Evolutionary conservation across 2,113 vertebrate genomes (phyloP), one percentile per base, ranked within the genome.

Genomic region (Cnemophilus loriae): DNA sequence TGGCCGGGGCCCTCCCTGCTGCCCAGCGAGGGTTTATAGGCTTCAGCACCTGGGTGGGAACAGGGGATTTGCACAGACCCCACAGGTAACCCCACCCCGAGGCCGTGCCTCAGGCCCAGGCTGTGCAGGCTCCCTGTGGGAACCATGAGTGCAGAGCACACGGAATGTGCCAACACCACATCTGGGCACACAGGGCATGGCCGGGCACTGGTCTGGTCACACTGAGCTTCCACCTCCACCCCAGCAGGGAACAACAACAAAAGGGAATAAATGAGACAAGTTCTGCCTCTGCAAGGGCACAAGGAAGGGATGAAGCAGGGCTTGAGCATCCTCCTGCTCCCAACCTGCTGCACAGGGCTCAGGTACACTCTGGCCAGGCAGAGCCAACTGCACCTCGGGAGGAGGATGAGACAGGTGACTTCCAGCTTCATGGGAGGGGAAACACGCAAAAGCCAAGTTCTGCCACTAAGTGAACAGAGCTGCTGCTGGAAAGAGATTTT

Each of bases 21-120:
- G 98, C 96, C 97, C 76, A 98, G 88, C 2, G 98, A 88, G 4
- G 97, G 23, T 78, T 97, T 96, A 23, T 96, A 98, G 19, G 89
- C 70, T 52, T 98, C 98, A 3, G 97, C 79, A 96, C 98, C 98
- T 98, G 80, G 5, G 26, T 73, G 67, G 39, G 81, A 91, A 90
- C 8, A 6, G 42, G 55, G 49, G 1, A 33, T 20, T 63, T 0
- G 3, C 79, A 27, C 35, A 28, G 27, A 63, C 21, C 87, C 87
- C 63, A 12, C 39, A 26, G 56, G 22, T 1, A 33, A 22, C 16
- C 6, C n/a, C 74, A 47, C 5, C 21, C 46, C 46, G 11, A 53
- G 89, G 84, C 69, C 63, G 37, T 17, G n/a, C 26, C 41, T 39
- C 47, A 32, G 56, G 76, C 16, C 8, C n/a, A 24, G 92, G 76